A percentile compares a stretch with the other conserved stretches of the same genome.
These are phyloP conservation scores for Spongilla lacustris DNA, from an alignment of 37 sponge, comb jelly and placozoan species.

Conservation along the genomic window DNA sequence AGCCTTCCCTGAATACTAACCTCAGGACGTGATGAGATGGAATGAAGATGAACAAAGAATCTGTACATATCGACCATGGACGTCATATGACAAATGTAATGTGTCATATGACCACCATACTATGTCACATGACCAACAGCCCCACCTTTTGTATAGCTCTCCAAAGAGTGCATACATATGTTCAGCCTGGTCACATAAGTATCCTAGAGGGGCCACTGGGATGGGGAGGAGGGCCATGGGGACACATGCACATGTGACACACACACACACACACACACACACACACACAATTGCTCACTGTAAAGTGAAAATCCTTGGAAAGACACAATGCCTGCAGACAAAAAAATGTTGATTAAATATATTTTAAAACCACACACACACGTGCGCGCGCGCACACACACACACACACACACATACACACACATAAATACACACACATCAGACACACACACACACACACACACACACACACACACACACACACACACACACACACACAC, in stretches of 20 bases:
- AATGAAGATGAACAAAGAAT: conserved; percentile 66
- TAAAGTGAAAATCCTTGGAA: conserved; percentile 56
- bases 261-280: not conserved
- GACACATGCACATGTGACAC: not conserved
- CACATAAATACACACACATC: not conserved
- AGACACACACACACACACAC: not conserved
- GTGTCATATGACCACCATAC: not conserved
- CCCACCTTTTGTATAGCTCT: conserved; percentile 39
- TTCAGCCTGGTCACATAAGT: conserved; percentile 35
- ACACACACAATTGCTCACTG: conserved; percentile 2
- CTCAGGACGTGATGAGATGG: conserved; percentile 49
- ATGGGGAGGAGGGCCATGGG: not conserved
- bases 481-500: not conserved
- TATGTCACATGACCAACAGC: not conserved
- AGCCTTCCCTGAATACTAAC: not conserved
- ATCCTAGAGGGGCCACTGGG: conserved; percentile 59
- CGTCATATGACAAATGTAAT: not conserved
- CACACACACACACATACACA: not conserved
- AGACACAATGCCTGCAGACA: conserved; percentile 44
- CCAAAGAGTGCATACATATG: conserved; percentile 52
- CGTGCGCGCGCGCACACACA: not conserved
- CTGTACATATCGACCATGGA: too few relatives aligned
- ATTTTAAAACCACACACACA: not conserved
- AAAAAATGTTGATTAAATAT: not conserved
- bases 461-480: not conserved